Evolutionary conservation across 1,140 invertebrate genomes (phyloP), one percentile per base, ranked within the genome.

Genomic region (Pachyrhynchus sulphureomaculatus): DNA sequence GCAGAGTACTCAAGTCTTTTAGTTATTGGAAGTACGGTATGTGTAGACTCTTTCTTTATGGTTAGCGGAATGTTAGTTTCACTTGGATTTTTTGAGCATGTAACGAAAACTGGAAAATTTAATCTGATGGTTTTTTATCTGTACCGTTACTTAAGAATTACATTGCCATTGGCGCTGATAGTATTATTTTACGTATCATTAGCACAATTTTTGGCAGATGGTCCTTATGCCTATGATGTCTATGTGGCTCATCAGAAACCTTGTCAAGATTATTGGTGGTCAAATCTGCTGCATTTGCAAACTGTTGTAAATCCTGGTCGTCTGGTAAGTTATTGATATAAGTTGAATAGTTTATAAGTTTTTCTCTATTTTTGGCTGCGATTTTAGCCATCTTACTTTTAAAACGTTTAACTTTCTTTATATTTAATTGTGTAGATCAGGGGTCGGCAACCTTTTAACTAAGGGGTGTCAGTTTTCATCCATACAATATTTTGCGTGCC

Each of bases 41-140:
- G 68, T 1, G 77, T 78, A 1, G 77, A 79, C 49, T 72, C 75
- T 4, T 79, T 78, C 61, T 77, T 79, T 26, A 61, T 79, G 24
- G 66, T 75, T 33, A 83, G 81, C 71, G 83, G 82, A 18, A 60
- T 81, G 0, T 68, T 84, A 3, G 68, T 80, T 1, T 62, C 74
- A 1, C 78, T 81, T 37, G 53, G 80, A 1, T 70, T 78, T 12
- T 64, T 82, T 2, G 76, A 77, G 29, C 74, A 78, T 39, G 68
- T 80, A 10, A 36, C 24, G 5, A 75, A 74, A 60, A 64, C 49
- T 21, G 66, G 71, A 20, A 64, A 37, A 13, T 60, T 75, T 20
- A 72, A 72, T 48, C 42, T 71, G 21, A 17, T 65, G 3, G 47
- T 71, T 20, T 75, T 72, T 57, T 76, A 73, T 42, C 13, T 77